A percentile compares a stretch with the other conserved stretches of the same genome.
These are phyloP conservation scores for Chaetoderma sp. DNA, from an alignment of 2,888 invertebrate genomes.

Conservation along the genomic window DNA sequence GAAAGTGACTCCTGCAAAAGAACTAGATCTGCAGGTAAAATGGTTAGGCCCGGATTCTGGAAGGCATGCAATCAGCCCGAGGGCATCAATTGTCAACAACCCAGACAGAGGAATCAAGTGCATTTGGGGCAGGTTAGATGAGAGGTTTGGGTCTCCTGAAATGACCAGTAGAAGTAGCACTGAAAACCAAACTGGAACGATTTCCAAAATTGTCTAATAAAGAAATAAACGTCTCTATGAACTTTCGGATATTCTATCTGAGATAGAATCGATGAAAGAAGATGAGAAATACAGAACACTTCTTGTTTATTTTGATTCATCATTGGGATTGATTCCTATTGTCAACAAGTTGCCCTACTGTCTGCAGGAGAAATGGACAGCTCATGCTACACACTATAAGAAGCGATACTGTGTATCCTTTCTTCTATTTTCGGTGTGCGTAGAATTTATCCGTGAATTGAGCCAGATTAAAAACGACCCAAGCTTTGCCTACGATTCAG, in stretches of 20 bases:
- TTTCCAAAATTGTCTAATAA: slow-evolving; percentile 13
- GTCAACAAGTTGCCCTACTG: slow-evolving; percentile 14
- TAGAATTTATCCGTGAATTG: slow-evolving; percentile 15
- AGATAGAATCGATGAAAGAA: slow-evolving; percentile 14
- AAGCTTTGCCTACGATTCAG: slow-evolving; percentile 2
- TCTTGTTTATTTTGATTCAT: slow-evolving; percentile 26
- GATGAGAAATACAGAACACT: background rate
- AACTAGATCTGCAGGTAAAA: slow-evolving; percentile 19
- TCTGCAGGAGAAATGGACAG: slow-evolving; percentile 19
- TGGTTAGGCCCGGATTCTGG: slow-evolving; percentile 17
- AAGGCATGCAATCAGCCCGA: slow-evolving; percentile 12
- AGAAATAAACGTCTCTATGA: slow-evolving; percentile 15
- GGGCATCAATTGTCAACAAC: background rate
- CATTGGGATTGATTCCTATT: slow-evolving; percentile 19
- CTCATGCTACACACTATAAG: slow-evolving; percentile 8
- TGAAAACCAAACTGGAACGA: slow-evolving; percentile 10
- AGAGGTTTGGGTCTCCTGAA: slow-evolving; percentile 19
- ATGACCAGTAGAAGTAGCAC: slow-evolving; percentile 8
- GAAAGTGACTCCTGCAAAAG: background rate
- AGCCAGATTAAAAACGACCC: slow-evolving; percentile 17
- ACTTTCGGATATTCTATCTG: slow-evolving; percentile 16
- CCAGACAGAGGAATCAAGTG: slow-evolving; percentile 7
- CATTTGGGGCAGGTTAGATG: slow-evolving; percentile 20
- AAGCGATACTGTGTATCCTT: background rate
- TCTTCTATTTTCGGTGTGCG: slow-evolving; percentile 13